Percentiles rank a stretch among this genome's conserved stretches.
Evolutionary conservation across 2,797 vertebrate species (phyloP).

Genomic region (Semaprochilodus insignis): DNA sequence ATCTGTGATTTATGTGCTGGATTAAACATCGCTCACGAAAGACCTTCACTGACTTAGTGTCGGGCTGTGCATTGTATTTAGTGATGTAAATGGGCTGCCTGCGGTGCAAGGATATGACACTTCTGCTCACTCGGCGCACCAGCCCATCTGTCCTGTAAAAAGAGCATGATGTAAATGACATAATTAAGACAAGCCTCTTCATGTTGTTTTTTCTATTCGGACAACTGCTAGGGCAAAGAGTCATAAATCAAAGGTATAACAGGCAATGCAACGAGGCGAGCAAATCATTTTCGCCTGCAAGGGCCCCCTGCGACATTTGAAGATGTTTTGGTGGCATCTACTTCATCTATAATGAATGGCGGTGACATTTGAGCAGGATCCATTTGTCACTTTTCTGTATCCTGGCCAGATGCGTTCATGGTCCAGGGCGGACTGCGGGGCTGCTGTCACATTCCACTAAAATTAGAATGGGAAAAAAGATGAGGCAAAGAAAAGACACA

Average conservation of each 20-base stretch:
- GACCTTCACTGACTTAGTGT: neutral
- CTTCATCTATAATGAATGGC: conserved; percentile 57
- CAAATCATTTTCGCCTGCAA: conserved; percentile 25
- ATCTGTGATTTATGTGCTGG: neutral
- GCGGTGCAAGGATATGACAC: neutral
- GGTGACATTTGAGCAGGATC: conserved; percentile 51
- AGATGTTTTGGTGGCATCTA: conserved; percentile 42
- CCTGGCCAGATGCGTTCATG: conserved; percentile 20
- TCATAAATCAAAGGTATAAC: conserved; percentile 41
- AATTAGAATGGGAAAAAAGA: conserved; percentile 17
- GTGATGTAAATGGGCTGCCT: neutral
- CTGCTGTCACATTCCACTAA: conserved; percentile 25
- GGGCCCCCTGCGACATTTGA: conserved; percentile 42
- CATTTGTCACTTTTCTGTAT: conserved; percentile 31
- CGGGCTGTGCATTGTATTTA: neutral
- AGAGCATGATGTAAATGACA: neutral
- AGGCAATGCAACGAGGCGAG: neutral
- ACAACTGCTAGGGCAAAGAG: conserved; percentile 20
- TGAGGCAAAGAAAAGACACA: conserved; percentile 36
- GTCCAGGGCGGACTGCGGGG: conserved; percentile 5
- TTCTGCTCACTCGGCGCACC: too few relatives aligned
- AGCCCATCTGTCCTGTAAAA: neutral
- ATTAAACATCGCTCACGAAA: neutral
- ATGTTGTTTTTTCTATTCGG: neutral
- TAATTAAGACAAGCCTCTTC: neutral